Conservation (phyloP, 2,888 invertebrate species). For the Agrotis puta region DNA sequence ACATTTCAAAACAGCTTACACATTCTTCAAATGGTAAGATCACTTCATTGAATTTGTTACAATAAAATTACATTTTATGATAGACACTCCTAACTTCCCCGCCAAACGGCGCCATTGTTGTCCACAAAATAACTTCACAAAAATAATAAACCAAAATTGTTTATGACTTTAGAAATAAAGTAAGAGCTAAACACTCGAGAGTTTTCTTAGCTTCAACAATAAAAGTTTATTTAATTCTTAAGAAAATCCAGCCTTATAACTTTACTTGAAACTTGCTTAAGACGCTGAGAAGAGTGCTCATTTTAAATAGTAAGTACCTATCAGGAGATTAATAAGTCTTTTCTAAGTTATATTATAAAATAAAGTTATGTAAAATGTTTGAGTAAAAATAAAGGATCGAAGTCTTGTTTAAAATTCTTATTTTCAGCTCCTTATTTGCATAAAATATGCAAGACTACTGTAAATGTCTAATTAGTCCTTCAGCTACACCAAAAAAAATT, state of each 20-base stretch:
- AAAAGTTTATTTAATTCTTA: conserved; percentile 64
- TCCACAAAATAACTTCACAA: conserved; percentile 37
- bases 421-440: neutral
- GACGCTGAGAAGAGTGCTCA: conserved; percentile 45
- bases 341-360: conserved; percentile 21
- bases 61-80: conserved; percentile 12
- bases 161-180: conserved; percentile 55
- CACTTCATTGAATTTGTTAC: conserved; percentile 21
- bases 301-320: conserved; percentile 28
- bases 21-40: neutral
- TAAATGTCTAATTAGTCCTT: too few relatives aligned
- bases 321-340: conserved; percentile 23
- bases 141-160: conserved; percentile 50
- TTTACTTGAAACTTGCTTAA: conserved; percentile 68
- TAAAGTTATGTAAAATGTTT: neutral
- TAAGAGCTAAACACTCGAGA: conserved; percentile 61
- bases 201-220: conserved; percentile 59
- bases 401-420: neutral
- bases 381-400: neutral
- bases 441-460: too few relatives aligned
- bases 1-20: neutral
- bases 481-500: too few relatives aligned
- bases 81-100: conserved; percentile 13
- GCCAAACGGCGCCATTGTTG: conserved; percentile 20
- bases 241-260: conserved; percentile 67